These are phyloP conservation scores for Aphrophora alni DNA, from an alignment of 2,888 invertebrate species.

Conservation along the genomic window DNA sequence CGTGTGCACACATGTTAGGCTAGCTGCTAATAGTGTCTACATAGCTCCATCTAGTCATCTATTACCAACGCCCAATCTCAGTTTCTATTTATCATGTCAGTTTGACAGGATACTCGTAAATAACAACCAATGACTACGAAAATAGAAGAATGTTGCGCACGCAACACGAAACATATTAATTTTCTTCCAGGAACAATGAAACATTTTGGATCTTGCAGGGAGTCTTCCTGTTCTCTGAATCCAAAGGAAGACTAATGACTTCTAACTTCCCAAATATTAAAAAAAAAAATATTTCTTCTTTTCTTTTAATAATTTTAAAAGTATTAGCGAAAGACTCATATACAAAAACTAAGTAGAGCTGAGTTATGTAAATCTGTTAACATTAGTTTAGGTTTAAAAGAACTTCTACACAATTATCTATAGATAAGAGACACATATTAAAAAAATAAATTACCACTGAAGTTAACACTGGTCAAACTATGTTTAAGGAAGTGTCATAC, in stretches of 20 bases:
- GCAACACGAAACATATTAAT: background rate
- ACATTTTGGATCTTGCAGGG: background rate
- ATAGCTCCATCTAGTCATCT: background rate
- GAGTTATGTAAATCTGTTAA: too few relatives aligned
- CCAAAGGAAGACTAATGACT: background rate
- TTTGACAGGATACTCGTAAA: background rate
- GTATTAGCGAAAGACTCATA: too few relatives aligned
- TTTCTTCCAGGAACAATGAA: background rate
- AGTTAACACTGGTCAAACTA: too few relatives aligned
- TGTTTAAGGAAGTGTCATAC: too few relatives aligned
- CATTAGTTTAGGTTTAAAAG: too few relatives aligned
- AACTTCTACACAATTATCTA: too few relatives aligned
- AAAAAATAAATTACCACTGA: too few relatives aligned
- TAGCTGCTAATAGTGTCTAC: background rate
- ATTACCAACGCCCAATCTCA: background rate
- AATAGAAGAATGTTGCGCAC: background rate
- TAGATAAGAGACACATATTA: too few relatives aligned
- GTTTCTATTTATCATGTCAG: background rate
- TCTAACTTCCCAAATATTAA: background rate
- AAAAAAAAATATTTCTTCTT: too few relatives aligned
- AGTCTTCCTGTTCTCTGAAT: background rate
- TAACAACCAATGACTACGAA: background rate
- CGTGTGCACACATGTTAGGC: background rate
- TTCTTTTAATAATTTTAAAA: too few relatives aligned
- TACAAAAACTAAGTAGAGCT: too few relatives aligned